These are phyloP conservation scores for Drosophila littoralis DNA, from an alignment of 1,140 invertebrate species.

Conservation along the genomic window DNA sequence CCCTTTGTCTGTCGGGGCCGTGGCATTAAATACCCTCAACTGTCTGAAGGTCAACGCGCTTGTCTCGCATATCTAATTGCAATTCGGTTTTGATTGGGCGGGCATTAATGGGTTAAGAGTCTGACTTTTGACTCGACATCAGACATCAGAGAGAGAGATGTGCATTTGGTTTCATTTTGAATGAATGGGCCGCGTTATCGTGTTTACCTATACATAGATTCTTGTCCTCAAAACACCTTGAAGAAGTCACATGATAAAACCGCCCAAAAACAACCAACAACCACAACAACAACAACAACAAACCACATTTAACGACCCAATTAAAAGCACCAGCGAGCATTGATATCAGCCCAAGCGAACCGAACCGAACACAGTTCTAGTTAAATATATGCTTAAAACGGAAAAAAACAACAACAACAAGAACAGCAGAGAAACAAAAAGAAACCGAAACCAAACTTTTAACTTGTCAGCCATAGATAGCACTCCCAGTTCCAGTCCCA, in stretches of 20 bases:
- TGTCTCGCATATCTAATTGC: slow-evolving; percentile 68
- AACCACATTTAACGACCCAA: slow-evolving; percentile 79
- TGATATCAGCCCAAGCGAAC: slow-evolving; percentile 65
- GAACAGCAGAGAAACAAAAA: slow-evolving; percentile 18
- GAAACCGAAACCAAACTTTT: slow-evolving; percentile 40
- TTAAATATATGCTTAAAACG: neutral
- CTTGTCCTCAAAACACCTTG: slow-evolving; percentile 62
- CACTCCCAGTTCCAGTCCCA: neutral
- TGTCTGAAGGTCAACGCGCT: slow-evolving; percentile 62
- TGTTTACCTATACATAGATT: slow-evolving; percentile 13
- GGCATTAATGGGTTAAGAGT: slow-evolving; percentile 76
- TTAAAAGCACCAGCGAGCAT: slow-evolving; percentile 68
- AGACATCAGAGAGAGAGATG: slow-evolving; percentile 12
- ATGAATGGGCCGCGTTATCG: neutral
- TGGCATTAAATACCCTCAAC: slow-evolving; percentile 37
- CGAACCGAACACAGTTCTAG: slow-evolving; percentile 30
- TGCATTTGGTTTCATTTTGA: neutral
- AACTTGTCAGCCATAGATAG: slow-evolving; percentile 51
- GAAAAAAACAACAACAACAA: neutral
- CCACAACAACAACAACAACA: slow-evolving; percentile 30
- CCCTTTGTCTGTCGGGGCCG: slow-evolving; percentile 36
- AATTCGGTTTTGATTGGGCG: slow-evolving; percentile 73
- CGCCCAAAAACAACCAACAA: slow-evolving; percentile 21
- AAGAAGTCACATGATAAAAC: slow-evolving; percentile 58
- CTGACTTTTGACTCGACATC: slow-evolving; percentile 62